Evolutionary conservation across 2,888 invertebrate species (phyloP).

Genomic region (Hydropsyche betteni): DNA sequence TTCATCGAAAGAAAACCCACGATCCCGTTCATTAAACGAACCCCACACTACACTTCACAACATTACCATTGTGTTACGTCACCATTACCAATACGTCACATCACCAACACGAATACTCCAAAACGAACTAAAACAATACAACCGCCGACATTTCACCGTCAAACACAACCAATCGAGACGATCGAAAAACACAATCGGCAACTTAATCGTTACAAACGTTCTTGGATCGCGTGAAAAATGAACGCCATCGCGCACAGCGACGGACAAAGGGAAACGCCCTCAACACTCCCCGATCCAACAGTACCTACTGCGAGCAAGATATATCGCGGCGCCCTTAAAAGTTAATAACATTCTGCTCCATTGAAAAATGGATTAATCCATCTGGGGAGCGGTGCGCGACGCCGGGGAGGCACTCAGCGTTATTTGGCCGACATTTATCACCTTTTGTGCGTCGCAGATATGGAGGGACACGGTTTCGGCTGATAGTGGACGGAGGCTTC

Average conservation of each 20-base stretch:
- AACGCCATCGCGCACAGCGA: background rate
- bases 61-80: no score
- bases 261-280: no score
- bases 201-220: slow-evolving; percentile 3
- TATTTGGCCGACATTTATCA: slow-evolving; percentile 51
- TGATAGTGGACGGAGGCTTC: no score
- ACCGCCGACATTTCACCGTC: no score
- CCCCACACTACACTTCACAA: no score
- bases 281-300: slow-evolving; percentile 9
- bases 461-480: background rate
- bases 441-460: slow-evolving; percentile 46
- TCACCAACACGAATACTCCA: no score
- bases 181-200: no score
- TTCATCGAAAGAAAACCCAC: no score
- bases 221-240: slow-evolving; percentile 18
- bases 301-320: slow-evolving; percentile 38
- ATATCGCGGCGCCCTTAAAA: slow-evolving; percentile 49
- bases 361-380: slow-evolving; percentile 52
- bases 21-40: no score
- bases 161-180: no score
- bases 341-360: slow-evolving; percentile 51
- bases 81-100: no score
- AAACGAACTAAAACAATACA: no score
- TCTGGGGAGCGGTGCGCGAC: slow-evolving; percentile 43
- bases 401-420: slow-evolving; percentile 48